Conservation (phyloP, 1,140 invertebrate genomes). For the Drosophila subobscura region DNA sequence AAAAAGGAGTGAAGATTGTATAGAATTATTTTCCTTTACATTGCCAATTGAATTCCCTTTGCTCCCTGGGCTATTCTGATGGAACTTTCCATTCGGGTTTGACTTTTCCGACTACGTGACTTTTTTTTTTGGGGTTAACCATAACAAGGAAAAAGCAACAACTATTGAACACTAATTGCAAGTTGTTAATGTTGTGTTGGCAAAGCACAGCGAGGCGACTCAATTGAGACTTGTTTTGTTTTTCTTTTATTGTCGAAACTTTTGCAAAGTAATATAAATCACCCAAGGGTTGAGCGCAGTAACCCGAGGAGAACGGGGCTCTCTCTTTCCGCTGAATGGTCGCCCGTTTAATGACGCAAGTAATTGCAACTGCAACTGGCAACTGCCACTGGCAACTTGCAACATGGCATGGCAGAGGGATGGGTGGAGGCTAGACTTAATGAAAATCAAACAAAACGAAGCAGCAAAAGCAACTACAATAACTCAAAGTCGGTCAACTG, state of each 20-base stretch:
- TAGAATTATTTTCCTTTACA: no score
- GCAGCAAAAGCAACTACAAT: constrained; percentile 46
- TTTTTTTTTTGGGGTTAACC: constrained; percentile 48
- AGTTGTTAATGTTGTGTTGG: constrained; percentile 64
- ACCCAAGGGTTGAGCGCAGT: constrained; percentile 72
- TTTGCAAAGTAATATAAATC: constrained; percentile 77
- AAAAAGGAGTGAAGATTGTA: no score
- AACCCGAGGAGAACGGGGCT: constrained; percentile 45
- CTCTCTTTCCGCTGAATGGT: constrained; percentile 42
- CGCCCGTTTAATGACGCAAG: constrained; percentile 73
- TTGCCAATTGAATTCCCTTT: no score
- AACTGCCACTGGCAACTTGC: constrained; percentile 26
- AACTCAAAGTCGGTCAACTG: constrained; percentile 79
- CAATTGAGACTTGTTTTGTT: constrained; percentile 71
- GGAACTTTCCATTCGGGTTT: constrained; percentile 13
- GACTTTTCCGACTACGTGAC: constrained; percentile 40
- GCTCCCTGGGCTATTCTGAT: neutral
- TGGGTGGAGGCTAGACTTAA: constrained; percentile 53
- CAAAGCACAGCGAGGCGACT: constrained; percentile 56
- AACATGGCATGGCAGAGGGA: constrained; percentile 3
- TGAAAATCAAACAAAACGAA: constrained; percentile 75
- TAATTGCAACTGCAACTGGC: constrained; percentile 68
- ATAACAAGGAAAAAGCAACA: constrained; percentile 29
- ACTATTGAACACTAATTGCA: constrained; percentile 60
- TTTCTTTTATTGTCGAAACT: constrained; percentile 24